Evolutionary conservation across 1,140 invertebrate species (phyloP), one percentile per base, ranked within the genome.

Genomic region (Pseudomyrmex concolor): DNA sequence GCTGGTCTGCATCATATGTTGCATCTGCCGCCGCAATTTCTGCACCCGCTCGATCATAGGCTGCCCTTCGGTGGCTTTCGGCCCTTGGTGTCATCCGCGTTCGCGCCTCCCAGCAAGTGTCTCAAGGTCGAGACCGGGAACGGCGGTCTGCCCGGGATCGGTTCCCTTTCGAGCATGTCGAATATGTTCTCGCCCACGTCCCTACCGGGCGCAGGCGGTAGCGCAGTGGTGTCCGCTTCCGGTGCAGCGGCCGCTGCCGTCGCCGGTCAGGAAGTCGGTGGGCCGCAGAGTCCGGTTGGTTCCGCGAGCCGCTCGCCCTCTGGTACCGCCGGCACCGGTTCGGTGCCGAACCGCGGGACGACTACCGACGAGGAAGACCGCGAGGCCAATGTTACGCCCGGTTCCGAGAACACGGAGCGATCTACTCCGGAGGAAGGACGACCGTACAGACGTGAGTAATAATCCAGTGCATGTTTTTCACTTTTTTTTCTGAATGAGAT

Each of bases 371-470:
- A 94, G 19, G 94, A 95, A 70, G 95, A 95, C 34, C 91, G 94
- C 5, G 95, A 95, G 9, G 91, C 94, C 10, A 95, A 95, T 60
- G 94, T 93, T 0, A 95, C 95, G 0, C 95, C 95, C 0, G 93
- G 94, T 5, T 95, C 95, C 13, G 95, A 95, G 62, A 94, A 94
- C 72, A 95, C 95, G 17, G 95, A 95, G 68, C 90, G 95, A 15
- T 95, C 95, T 12, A 95, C 94, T 10, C 95, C 95, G 0, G 95
- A 95, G 85, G 95, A 95, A 81, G 93, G 94, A 89, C 93, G 94
- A 72, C 94, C 94, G 10, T 95, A 94, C 74, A 93, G 94, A 94
- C 94, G 95, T 95, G 86, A 95, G 94, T 95, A n/a, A 34, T 22
- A 17, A 34, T 17, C 7, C 12, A 8, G 9, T 67, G 71, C 64